Base-by-base conservation (phyloP, 2,888 invertebrate species). In the Endomychus coccineus region DNA sequence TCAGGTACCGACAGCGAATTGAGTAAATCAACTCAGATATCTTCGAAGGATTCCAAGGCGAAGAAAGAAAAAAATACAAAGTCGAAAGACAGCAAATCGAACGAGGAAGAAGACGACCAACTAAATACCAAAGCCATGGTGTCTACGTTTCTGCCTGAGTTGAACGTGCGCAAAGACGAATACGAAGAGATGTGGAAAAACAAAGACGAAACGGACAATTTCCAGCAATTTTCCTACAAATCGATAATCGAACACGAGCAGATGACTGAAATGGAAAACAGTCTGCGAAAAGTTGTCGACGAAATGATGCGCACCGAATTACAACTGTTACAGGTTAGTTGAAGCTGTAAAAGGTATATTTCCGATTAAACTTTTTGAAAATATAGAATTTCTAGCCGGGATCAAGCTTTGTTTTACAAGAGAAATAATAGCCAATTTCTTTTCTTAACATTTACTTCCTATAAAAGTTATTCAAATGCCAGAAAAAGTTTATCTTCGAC, bases 191-290 rank as follows among this genome's bases (percentile, higher is more conserved):
- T 82, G 14, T 95, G 94, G 94, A 79, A 78, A 51, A 76, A 77
- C 35, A 82, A 80, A 58, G 83, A 88, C 49, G 90, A 91, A 55
- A 66, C 71, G 0, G 68, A 71, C 2, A 87, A 90, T 63, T 73
- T 78, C 0, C 70, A 75, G 31, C 91, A 94, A 60, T 73, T 74
- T 14, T 81, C 83, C 50, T 86, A 91, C 56, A 72, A 75, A 34
- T 83, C 88, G 40, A 83, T 94, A 69, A 84, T 95, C 49, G 81
- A 83, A 55, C 73, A 78, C 40, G 87, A 90, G 43, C 92, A 92
- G 64, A 78, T 83, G 56, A 69, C 74, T 0, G 83, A 85, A 62
- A 78, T 95, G 40, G 90, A 91, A 62, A 72, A 78, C 40, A 89
- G 91, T 60, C 73, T 94, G 38, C 71, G 90, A 48, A 75, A 81